Evolutionary conservation across 2,113 vertebrate species (phyloP).

Genomic region (Chaetura pelagica): DNA sequence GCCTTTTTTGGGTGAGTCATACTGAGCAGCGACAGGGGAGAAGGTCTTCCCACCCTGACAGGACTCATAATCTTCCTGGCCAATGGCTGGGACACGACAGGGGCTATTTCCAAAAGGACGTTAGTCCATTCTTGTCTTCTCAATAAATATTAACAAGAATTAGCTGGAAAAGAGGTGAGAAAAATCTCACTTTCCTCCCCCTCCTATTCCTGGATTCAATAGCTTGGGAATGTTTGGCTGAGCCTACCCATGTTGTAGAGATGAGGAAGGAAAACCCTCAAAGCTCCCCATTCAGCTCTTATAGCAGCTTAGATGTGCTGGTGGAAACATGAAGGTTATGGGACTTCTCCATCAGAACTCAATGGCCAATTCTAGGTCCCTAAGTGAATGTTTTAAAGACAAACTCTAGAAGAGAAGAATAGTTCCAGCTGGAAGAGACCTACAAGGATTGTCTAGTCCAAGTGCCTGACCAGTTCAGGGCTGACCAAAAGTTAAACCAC

Average conservation of each 20-base stretch:
- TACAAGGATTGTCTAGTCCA: background rate
- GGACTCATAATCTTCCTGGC: background rate
- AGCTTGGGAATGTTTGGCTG: background rate
- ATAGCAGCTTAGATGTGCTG: fast-evolving
- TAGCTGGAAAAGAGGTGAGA: background rate
- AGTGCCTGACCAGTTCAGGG: background rate
- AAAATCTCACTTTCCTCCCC: background rate
- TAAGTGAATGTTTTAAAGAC: background rate
- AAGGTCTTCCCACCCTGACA: background rate
- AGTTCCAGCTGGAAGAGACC: background rate
- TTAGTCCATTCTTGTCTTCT: background rate
- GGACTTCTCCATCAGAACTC: background rate
- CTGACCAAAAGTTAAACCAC: background rate
- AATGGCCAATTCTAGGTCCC: fast-evolving
- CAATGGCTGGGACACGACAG: background rate
- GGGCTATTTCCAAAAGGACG: background rate
- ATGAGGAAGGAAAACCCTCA: background rate
- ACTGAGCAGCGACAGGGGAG: fast-evolving
- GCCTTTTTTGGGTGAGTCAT: background rate
- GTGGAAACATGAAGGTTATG: background rate
- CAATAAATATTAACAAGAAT: background rate
- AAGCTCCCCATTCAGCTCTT: background rate
- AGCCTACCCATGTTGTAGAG: background rate
- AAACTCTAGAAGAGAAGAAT: background rate
- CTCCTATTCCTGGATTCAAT: background rate